Evolutionary conservation across 1,140 invertebrate species (phyloP), one percentile per base, ranked within the genome.

Genomic region (Oscheius sp.): DNA sequence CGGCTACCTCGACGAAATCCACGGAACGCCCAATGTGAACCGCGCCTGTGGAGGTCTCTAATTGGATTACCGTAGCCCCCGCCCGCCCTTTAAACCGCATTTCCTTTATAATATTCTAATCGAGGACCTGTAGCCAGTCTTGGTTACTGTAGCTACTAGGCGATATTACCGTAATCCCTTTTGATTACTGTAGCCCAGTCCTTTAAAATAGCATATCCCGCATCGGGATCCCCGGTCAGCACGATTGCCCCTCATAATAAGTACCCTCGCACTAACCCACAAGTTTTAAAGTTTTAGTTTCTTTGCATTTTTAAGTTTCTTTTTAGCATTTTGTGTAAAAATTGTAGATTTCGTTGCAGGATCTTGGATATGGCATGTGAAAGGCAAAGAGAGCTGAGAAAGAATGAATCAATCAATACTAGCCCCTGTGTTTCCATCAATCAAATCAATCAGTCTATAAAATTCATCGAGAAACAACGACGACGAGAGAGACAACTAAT

Each of bases 1-100:
- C 28, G 70, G 83, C 29, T 83, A 83, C 67, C 66, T 83, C 13
- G 82, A 83, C 68, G 82, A 84, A 64, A 58, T 84, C 34, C 58
- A 71, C 69, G 69, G 69, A 63, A 71, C 69, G 10, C 69, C 69
- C 15, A 64, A 42, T 65, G 69, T 71, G 26, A 63, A 63, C 29
- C 69, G 69, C 1, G 69, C 69, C 4, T 52, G 69, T 49, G 69
- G 69, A 61, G 69, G 69, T 71, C 28, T 71, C 15, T 71, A 71
- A 71, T 49, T 64, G 63, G 10, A 15, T 23, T 62, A n/a, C n/a
- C n/a, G n/a, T n/a, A n/a, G n/a, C n/a, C n/a, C n/a, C n/a, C n/a
- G n/a, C n/a, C n/a, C n/a, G n/a, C n/a, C n/a, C n/a, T n/a, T n/a
- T n/a, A n/a, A n/a, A n/a, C n/a, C n/a, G n/a, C n/a, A n/a, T 20